These are phyloP conservation scores for Calameuta idolon DNA, from an alignment of 2,888 invertebrate species.

Conservation along the genomic window DNA sequence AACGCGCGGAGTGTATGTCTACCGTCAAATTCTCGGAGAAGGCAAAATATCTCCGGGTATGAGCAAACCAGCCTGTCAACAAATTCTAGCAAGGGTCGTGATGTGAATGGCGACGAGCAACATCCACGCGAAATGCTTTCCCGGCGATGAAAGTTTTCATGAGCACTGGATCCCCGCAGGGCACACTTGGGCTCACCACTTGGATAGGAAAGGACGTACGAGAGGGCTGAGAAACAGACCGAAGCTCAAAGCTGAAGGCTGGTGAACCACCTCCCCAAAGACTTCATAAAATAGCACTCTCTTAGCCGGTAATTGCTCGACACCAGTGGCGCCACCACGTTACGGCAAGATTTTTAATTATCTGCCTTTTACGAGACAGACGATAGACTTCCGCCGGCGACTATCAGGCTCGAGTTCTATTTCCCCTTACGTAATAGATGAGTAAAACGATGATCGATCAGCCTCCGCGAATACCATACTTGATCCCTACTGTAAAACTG, in stretches of 20 bases:
- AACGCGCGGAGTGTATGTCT: background rate
- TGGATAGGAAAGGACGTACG: background rate
- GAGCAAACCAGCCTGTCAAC: background rate
- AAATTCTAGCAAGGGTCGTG: background rate
- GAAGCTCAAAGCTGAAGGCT: background rate
- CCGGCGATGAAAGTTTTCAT: slow-evolving; percentile 2
- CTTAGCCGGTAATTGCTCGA: slow-evolving; percentile 9
- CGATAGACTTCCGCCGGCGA: slow-evolving; percentile 19
- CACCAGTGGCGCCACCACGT: background rate
- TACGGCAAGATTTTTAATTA: slow-evolving; percentile 2
- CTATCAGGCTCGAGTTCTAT: background rate
- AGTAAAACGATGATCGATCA: background rate
- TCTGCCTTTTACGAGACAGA: slow-evolving; percentile 25
- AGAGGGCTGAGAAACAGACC: background rate
- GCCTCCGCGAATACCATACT: background rate
- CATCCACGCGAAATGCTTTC: background rate
- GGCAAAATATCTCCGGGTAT: background rate
- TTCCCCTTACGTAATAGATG: background rate
- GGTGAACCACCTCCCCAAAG: background rate
- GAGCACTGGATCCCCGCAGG: slow-evolving; percentile 4
- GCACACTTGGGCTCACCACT: slow-evolving; percentile 5
- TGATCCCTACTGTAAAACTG: background rate
- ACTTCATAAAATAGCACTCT: slow-evolving; percentile 10
- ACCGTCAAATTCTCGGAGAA: background rate
- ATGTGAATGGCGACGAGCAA: background rate